Evolutionary conservation across 2,113 vertebrate species (phyloP), one percentile per base, ranked within the genome.

Genomic region (Perccottus glenii): DNA sequence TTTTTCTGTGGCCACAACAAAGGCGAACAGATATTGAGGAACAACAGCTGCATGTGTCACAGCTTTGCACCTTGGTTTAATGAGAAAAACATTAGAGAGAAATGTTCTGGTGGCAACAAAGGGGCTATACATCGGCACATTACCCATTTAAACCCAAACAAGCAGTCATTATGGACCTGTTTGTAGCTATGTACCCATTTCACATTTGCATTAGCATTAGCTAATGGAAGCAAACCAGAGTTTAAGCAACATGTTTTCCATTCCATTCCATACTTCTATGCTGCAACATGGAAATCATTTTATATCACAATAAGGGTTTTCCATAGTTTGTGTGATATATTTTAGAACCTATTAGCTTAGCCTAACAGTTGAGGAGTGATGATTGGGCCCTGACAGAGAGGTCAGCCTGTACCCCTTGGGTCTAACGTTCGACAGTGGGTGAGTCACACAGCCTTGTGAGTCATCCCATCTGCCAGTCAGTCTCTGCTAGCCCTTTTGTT

Each of bases 361-460:
- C 82, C 73, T 42, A 70, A 74, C 61, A 51, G 55, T 49, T 10
- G 51, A 83, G 55, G 62, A 73, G 77, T 72, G 51, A 74, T 85
- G 84, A 85, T 90, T 84, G 72, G 69, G 64, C 77, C 80, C 75
- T 82, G 66, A 81, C 63, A 67, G 75, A 15, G 10, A 68, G 48
- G 77, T 77, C 80, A 84, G 80, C 75, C 83, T 75, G 71, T 70
- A 70, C 82, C 76, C 82, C 6, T 68, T 83, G 80, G 81, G 67
- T 43, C 64, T 14, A 42, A 55, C 73, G 60, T 64, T 59, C 44
- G 60, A 48, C 48, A 15, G 52, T 68, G 60, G 51, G 65, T 59
- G 42, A 35, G 66, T 77, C 77, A 70, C 11, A 45, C 81, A 73
- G 19, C 19, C 19, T 27, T 2, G 67, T 5, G 78, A 84, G 48